These are phyloP conservation scores for Enteromius radiatus DNA, from an alignment of 2,797 vertebrate genomes.

Conservation along the genomic window DNA sequence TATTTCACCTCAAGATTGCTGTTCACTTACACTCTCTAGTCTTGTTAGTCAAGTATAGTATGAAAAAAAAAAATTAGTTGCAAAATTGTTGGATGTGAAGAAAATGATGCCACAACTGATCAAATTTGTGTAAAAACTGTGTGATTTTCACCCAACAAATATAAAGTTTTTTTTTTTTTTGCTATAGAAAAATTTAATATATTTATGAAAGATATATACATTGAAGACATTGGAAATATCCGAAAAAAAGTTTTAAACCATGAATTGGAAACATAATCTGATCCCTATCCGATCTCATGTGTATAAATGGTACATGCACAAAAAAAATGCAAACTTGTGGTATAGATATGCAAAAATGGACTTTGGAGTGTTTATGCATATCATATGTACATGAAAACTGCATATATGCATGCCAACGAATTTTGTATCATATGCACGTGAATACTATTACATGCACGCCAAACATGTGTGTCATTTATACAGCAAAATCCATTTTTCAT, in stretches of 20 bases:
- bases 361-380: no score
- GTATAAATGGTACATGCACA: no score
- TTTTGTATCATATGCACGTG: no score
- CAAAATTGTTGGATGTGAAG: neutral
- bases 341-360: no score
- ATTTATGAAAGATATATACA: neutral
- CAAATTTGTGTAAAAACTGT: neutral
- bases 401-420: no score
- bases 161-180: neutral
- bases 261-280: neutral
- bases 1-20: neutral
- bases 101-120: neutral
- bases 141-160: neutral
- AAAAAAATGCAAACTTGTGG: no score
- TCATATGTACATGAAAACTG: no score
- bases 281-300: no score
- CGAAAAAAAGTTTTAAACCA: neutral
- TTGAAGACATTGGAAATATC: neutral
- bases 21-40: neutral
- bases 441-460: no score
- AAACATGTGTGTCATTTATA: no score
- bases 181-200: neutral
- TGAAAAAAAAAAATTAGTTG: neutral
- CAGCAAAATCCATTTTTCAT: no score
- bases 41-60: neutral